Evolutionary conservation across 2,797 vertebrate genomes (phyloP).

Genomic region (Microhierax caerulescens): DNA sequence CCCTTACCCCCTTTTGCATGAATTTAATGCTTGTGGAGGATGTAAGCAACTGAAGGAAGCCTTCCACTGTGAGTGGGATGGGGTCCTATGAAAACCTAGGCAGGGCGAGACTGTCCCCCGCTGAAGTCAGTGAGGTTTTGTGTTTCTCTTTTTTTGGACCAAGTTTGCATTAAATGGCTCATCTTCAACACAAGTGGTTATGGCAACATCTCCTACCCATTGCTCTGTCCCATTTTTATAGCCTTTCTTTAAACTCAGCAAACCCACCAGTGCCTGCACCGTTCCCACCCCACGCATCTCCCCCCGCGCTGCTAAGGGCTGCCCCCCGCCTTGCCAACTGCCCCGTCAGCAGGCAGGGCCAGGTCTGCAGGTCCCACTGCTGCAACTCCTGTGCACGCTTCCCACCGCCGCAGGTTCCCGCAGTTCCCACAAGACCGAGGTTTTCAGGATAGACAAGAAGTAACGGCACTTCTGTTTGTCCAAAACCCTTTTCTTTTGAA

Average conservation of each 20-base stretch:
- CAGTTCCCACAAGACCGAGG: background rate
- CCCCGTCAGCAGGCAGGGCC: background rate
- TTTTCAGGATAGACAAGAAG: background rate
- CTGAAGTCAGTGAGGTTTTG: background rate
- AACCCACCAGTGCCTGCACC: background rate
- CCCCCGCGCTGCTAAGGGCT: fast-evolving
- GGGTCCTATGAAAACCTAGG: background rate
- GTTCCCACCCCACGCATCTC: background rate
- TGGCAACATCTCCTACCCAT: background rate
- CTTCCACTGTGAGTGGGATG: background rate
- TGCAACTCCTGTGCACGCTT: background rate
- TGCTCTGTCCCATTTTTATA: background rate
- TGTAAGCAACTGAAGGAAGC: background rate
- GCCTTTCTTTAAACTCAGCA: background rate
- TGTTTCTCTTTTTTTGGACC: background rate
- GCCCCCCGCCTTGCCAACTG: background rate
- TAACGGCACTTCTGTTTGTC: background rate
- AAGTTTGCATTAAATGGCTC: background rate
- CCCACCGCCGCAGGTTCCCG: background rate
- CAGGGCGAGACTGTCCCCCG: background rate
- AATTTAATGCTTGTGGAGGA: background rate
- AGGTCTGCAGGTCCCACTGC: background rate
- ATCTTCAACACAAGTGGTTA: background rate
- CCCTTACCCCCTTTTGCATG: background rate
- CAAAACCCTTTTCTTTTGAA: background rate